A percentile compares a stretch with the other conserved stretches of the same genome.
phyloP scores from a whole-genome alignment of 2,797 vertebrate genomes.

The Poecilia gillii region DNA sequence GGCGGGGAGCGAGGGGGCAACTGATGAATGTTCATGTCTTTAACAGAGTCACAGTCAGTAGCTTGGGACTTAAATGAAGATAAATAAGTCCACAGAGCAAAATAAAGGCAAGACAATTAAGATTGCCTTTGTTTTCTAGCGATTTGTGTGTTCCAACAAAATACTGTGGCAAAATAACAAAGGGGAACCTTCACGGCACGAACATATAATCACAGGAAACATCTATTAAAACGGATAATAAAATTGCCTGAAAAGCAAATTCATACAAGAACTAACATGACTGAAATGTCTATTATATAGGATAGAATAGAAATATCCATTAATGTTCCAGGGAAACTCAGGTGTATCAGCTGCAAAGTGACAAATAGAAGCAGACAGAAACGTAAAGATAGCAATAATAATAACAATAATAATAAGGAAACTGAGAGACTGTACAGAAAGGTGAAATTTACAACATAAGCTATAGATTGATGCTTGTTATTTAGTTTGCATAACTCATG shows the following conservation, averaged over 20 bases:
- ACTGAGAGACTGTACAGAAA: background rate
- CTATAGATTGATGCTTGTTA: background rate
- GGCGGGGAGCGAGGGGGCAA: background rate
- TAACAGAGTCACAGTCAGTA: background rate
- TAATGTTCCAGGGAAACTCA: too few species aligned
- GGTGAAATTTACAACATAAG: background rate
- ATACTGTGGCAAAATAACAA: background rate
- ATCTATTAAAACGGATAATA: background rate
- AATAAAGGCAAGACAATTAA: background rate
- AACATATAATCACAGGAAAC: background rate
- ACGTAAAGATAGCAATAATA: background rate
- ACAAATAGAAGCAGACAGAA: background rate
- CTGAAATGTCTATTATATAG: background rate
- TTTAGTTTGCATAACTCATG: background rate
- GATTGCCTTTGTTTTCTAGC: background rate
- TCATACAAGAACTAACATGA: background rate
- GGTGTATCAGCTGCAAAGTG: background rate
- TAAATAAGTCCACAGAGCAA: background rate
- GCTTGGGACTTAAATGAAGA: background rate
- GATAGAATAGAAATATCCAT: background rate
- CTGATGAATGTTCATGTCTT: background rate
- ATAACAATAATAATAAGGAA: background rate
- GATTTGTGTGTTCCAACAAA: background rate
- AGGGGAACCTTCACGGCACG: background rate
- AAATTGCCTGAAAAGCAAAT: background rate